phyloP scores from a whole-genome alignment of 2,888 invertebrate species.

The Alloscopus bannaensis region DNA sequence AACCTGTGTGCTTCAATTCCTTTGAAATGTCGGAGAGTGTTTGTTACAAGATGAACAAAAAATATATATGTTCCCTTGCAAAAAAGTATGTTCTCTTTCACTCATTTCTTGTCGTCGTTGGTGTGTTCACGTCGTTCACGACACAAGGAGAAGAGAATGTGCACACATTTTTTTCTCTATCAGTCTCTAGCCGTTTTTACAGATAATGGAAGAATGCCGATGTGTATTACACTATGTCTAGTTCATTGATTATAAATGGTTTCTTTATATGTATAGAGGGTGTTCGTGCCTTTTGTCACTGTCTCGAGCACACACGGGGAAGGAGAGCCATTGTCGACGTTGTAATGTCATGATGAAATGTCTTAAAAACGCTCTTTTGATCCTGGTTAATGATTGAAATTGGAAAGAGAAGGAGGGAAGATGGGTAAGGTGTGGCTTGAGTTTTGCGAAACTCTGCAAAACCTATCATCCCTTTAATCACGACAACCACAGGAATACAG shows the following conservation, averaged over 20 bases:
- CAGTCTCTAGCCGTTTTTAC: too few relatives aligned
- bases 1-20: too few relatives aligned
- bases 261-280: constrained; percentile 29
- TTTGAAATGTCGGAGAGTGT: too few relatives aligned
- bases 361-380: not conserved
- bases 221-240: too few relatives aligned
- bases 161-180: not conserved
- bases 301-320: not conserved
- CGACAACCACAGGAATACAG: constrained; percentile 20
- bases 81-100: too few relatives aligned
- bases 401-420: constrained; percentile 44
- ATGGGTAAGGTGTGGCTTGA: constrained; percentile 57
- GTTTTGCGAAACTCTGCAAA: constrained; percentile 49
- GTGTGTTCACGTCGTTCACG: too few relatives aligned
- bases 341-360: constrained; percentile 12
- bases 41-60: too few relatives aligned
- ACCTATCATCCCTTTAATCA: constrained; percentile 54
- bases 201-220: too few relatives aligned
- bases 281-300: constrained; percentile 29
- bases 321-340: constrained; percentile 3
- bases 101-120: too few relatives aligned
- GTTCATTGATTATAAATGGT: constrained; percentile 34
- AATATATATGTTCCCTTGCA: too few relatives aligned
- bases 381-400: constrained; percentile 34
- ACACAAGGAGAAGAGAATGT: too few relatives aligned